phyloP scores from a whole-genome alignment of 2,113 vertebrate species.

The Cebus imitator region DNA sequence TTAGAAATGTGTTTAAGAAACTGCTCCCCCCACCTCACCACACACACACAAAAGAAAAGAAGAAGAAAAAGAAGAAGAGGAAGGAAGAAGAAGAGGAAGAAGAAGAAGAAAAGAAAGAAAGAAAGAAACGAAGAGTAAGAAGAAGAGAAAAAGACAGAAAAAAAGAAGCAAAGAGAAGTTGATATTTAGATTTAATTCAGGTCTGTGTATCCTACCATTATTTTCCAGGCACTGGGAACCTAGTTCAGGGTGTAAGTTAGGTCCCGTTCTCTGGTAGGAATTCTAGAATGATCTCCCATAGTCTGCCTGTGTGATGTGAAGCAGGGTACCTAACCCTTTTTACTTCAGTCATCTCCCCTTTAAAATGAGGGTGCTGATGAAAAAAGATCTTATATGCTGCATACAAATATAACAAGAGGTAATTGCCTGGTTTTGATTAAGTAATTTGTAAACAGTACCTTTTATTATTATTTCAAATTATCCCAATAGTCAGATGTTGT shows the following conservation, averaged over 20 bases:
- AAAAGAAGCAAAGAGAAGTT: no score
- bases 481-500: background rate
- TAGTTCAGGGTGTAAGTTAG: background rate
- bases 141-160: no score
- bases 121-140: no score
- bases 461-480: background rate
- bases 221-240: no score
- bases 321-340: background rate
- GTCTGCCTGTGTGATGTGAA: background rate
- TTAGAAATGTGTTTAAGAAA: background rate
- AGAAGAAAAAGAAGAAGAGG: no score
- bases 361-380: background rate
- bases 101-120: background rate
- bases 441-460: background rate
- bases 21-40: rapidly evolving
- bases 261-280: background rate
- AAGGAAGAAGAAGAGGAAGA: background rate
- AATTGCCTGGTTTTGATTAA: background rate
- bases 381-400: background rate
- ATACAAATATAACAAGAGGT: background rate
- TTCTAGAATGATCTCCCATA: background rate
- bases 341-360: background rate
- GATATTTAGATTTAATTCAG: background rate
- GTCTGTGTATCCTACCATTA: background rate
- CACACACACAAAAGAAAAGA: no score